Percentiles rank a stretch among this genome's conserved stretches.
Evolutionary conservation across 2,113 vertebrate species (phyloP).

Genomic region (Pandion haliaetus): DNA sequence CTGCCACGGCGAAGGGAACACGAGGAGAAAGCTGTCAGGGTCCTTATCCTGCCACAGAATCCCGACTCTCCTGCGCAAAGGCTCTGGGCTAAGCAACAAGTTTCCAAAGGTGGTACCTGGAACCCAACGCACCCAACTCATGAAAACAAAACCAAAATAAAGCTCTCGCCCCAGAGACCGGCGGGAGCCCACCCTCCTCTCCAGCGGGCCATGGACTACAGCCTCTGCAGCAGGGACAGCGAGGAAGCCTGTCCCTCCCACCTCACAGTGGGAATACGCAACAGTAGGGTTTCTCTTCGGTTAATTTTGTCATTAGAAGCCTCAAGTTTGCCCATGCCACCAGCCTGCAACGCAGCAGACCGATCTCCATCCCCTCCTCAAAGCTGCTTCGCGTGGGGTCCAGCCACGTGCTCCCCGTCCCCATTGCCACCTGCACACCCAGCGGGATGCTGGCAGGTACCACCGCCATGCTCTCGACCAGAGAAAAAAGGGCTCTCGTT

Average conservation of each 20-base stretch:
- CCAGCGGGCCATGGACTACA: neutral
- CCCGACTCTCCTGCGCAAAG: slow-evolving; percentile 8
- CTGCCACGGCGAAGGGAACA: slow-evolving; percentile 41
- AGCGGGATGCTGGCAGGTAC: neutral
- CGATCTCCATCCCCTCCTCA: neutral
- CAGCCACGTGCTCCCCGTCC: fast-evolving
- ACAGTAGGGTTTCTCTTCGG: neutral
- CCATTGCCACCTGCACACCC: fast-evolving
- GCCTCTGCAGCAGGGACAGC: neutral
- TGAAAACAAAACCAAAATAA: neutral
- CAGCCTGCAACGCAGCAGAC: neutral
- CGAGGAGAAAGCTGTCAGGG: slow-evolving; percentile 43
- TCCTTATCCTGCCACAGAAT: neutral
- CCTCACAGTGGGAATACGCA: neutral
- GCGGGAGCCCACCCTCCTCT: neutral
- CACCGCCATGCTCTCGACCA: neutral
- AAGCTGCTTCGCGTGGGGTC: neutral
- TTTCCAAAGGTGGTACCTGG: slow-evolving; percentile 9
- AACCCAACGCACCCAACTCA: neutral
- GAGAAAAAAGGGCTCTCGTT: neutral
- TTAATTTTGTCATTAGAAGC: slow-evolving; percentile 2
- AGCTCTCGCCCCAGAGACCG: neutral
- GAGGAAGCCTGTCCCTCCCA: neutral
- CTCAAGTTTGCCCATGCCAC: neutral
- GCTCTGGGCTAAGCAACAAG: slow-evolving; percentile 33